Evolutionary conservation across 2,888 invertebrate genomes (phyloP).

Genomic region (Pseudococcus jackbeardsleyi): DNA sequence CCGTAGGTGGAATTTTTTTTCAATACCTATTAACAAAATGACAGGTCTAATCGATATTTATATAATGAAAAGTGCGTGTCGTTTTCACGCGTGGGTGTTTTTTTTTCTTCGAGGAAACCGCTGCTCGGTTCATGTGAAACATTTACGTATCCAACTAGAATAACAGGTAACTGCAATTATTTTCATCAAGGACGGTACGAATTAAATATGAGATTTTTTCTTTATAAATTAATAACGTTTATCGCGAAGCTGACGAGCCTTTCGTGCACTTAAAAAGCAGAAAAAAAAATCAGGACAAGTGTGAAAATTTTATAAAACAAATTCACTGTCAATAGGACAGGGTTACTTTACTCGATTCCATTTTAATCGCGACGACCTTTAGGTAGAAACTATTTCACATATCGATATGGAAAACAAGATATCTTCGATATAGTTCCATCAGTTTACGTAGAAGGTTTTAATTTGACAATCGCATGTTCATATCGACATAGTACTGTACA

Average conservation of each 20-base stretch:
- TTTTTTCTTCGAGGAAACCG: conserved; percentile 42
- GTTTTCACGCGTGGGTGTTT: conserved; percentile 49
- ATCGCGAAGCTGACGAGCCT: conserved; percentile 2
- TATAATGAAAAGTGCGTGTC: conserved; percentile 59
- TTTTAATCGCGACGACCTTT: not conserved
- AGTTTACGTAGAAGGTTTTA: not conserved
- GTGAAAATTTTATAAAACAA: not conserved
- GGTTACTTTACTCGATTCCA: not conserved
- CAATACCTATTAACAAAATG: conserved; percentile 31
- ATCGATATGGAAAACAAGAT: not conserved
- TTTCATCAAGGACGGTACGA: conserved; percentile 55
- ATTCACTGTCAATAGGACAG: conserved; percentile 11
- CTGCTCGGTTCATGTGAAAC: conserved; percentile 10
- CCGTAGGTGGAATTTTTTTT: not conserved
- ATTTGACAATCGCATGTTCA: conserved; percentile 26
- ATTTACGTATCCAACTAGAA: conserved; percentile 26
- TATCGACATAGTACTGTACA: not conserved
- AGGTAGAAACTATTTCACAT: not conserved
- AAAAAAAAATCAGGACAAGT: not conserved
- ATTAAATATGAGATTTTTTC: conserved; percentile 41
- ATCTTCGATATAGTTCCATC: not conserved
- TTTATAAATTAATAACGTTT: conserved; percentile 51
- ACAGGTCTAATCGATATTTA: conserved; percentile 44
- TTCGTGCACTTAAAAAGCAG: not conserved
- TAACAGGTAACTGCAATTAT: conserved; percentile 52